Evolutionary conservation across 2,888 invertebrate genomes (phyloP), one percentile per base, ranked within the genome.

Genomic region (Zaprionus lineosus): DNA sequence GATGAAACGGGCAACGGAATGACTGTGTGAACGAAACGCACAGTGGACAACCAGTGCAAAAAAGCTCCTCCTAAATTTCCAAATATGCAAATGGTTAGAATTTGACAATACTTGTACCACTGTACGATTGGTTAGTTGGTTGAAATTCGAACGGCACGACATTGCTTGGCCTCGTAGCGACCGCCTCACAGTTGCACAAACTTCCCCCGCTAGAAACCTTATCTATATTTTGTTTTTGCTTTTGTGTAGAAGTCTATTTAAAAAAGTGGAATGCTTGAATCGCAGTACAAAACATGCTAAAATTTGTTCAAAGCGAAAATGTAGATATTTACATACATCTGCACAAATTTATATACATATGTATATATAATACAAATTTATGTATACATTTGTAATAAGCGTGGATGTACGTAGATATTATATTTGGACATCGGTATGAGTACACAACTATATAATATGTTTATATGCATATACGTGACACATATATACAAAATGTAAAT

Each of bases 101-200:
- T 28, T 7, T 5, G 39, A 44, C 31, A 3, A n/a, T 0, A 15
- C 2, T 9, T 3, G 9, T 12, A 21, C 63, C 78, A 78, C 61
- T 56, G 85, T 82, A 36, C 60, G 16, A 57, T 41, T 61, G 31
- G 40, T 43, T 61, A 57, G 14, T 50, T 58, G 29, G 18, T 51
- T 58, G 57, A 81, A 81, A 81, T 66, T 77, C 52, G 66, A 78
- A 84, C 69, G 66, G 59, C 63, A 56, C 82, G 84, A 77, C 83
- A 56, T 57, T 53, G 70, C 52, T 40, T 72, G 65, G 64, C 69
- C 82, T 84, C 74, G 67, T 53, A 5, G 31, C 58, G 15, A 43
- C 40, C 36, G 31, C 51, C 14, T 18, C 34, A 29, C 37, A 29
- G 28, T 26, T 15, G n/a, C 40, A 16, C 6, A 24, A 11, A 2